A percentile compares a stretch with the other conserved stretches of the same genome.
Evolutionary conservation across 2,797 vertebrate genomes (phyloP).

Genomic region (Anabacerthia variegaticeps): DNA sequence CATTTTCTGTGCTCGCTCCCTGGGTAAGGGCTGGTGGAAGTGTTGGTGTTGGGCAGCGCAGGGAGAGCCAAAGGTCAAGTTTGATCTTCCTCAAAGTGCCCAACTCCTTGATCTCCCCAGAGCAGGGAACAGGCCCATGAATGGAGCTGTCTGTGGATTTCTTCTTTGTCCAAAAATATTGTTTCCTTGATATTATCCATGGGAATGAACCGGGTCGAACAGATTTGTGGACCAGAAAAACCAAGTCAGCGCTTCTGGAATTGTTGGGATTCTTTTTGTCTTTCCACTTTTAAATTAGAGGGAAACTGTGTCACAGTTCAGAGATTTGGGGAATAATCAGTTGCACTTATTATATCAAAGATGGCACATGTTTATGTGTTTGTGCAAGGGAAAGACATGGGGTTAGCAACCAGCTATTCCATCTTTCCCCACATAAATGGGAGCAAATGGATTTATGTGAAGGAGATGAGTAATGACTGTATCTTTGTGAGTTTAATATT

Average conservation of each 20-base stretch:
- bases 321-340: not conserved
- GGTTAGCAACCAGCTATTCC: not conserved
- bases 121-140: not conserved
- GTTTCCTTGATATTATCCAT: not conserved
- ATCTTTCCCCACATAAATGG: not conserved
- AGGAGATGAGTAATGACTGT: not conserved
- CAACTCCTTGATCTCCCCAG: not conserved
- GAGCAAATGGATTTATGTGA: not conserved
- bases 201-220: rapidly evolving
- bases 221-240: not conserved
- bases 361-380: not conserved
- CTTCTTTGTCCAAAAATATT: not conserved
- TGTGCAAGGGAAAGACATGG: not conserved
- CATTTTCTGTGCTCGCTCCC: not conserved
- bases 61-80: constrained; percentile 5
- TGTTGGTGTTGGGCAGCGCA: not conserved
- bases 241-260: not conserved
- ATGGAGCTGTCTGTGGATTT: not conserved
- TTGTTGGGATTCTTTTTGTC: not conserved
- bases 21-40: not conserved
- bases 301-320: rapidly evolving
- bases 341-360: rapidly evolving
- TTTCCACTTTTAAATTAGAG: not conserved
- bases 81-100: not conserved
- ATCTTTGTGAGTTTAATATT: not conserved